phyloP scores from a whole-genome alignment of 2,888 invertebrate species.

The Macroteleia sp. region DNA sequence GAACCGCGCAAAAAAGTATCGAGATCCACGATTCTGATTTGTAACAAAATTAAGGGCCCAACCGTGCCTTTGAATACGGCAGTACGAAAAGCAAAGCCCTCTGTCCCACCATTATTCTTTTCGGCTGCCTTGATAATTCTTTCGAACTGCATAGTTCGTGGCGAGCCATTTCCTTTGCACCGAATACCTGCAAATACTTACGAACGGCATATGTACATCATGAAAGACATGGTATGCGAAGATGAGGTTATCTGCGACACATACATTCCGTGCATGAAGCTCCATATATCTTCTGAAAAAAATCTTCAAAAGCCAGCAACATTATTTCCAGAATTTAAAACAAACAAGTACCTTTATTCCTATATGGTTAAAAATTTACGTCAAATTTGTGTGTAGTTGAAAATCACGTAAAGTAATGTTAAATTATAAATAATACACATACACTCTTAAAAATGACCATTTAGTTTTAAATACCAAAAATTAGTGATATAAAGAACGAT shows the following conservation, averaged over 20 bases:
- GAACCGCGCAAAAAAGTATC: slow-evolving; percentile 53
- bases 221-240: slow-evolving; percentile 45
- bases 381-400: no score
- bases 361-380: no score
- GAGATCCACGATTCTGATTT: slow-evolving; percentile 61
- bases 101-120: slow-evolving; percentile 59
- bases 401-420: no score
- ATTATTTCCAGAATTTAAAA: slow-evolving; percentile 23
- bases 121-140: slow-evolving; percentile 63
- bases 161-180: slow-evolving; percentile 52
- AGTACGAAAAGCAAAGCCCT: slow-evolving; percentile 56
- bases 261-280: slow-evolving; percentile 21
- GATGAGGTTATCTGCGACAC: slow-evolving; percentile 50
- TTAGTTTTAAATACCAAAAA: no score
- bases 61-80: slow-evolving; percentile 49
- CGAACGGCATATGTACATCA: slow-evolving; percentile 56
- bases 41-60: slow-evolving; percentile 60
- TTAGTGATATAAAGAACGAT: no score
- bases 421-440: no score
- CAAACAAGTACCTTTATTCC: no score
- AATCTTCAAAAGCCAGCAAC: slow-evolving; percentile 25
- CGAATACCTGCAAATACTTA: slow-evolving; percentile 55
- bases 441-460: no score
- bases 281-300: slow-evolving; percentile 24
- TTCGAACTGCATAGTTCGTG: slow-evolving; percentile 61